Evolutionary conservation across 2,113 vertebrate genomes (phyloP).

Genomic region (Tor tambroides): DNA sequence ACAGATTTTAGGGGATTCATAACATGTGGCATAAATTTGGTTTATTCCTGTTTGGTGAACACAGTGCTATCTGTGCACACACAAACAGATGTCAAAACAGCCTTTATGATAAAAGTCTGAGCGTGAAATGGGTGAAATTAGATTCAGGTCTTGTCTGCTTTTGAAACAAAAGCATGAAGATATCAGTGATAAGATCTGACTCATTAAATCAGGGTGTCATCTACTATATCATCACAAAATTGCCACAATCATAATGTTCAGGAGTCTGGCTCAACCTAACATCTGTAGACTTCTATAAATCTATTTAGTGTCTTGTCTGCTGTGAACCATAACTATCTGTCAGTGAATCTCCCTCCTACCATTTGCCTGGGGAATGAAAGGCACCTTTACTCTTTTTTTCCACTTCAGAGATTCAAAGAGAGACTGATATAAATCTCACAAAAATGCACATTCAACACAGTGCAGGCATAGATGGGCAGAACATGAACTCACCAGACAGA

Average conservation of each 20-base stretch:
- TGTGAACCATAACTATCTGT: slow-evolving; percentile 55
- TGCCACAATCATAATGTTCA: slow-evolving; percentile 52
- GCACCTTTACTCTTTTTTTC: slow-evolving; percentile 50
- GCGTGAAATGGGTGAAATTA: slow-evolving; percentile 28
- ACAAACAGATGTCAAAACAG: neutral
- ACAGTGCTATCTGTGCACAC: neutral
- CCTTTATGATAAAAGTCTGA: slow-evolving; percentile 14
- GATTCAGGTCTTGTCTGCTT: slow-evolving; percentile 25
- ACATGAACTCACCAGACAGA: slow-evolving; percentile 57
- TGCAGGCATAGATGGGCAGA: slow-evolving; percentile 44
- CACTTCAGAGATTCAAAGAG: slow-evolving; percentile 30
- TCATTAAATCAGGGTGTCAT: slow-evolving; percentile 53
- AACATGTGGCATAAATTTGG: neutral
- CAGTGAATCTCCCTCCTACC: slow-evolving; percentile 52
- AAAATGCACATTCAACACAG: slow-evolving; percentile 45
- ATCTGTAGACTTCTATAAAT: slow-evolving; percentile 58
- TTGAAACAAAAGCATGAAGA: slow-evolving; percentile 47
- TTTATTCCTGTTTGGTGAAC: neutral
- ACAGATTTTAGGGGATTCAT: slow-evolving; percentile 25
- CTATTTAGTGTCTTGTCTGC: slow-evolving; percentile 55
- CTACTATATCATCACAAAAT: slow-evolving; percentile 51
- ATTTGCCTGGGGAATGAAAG: slow-evolving; percentile 48
- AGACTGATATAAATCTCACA: slow-evolving; percentile 51
- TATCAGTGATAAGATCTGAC: slow-evolving; percentile 35
- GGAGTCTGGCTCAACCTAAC: slow-evolving; percentile 49